Conservation (phyloP, 2,888 invertebrate genomes). For the Phanerotoma sp. region DNA sequence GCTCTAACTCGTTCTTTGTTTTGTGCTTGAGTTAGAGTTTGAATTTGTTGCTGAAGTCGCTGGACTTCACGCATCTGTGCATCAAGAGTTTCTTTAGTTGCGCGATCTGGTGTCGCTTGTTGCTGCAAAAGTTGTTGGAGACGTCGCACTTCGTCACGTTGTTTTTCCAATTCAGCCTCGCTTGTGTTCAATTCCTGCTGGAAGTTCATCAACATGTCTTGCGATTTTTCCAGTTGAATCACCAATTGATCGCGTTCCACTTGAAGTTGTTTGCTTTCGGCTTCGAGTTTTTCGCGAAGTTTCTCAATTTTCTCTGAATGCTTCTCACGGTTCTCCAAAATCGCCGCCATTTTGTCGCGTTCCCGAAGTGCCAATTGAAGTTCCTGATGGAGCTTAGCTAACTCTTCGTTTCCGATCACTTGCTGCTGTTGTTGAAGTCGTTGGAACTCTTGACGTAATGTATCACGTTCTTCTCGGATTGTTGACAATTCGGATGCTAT, state of each 20-base stretch:
- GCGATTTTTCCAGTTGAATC: constrained; percentile 87
- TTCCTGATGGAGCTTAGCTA: constrained; percentile 73
- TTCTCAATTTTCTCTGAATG: constrained; percentile 83
- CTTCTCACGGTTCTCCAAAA: constrained; percentile 76
- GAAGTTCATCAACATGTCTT: constrained; percentile 91
- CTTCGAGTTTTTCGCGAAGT: constrained; percentile 80
- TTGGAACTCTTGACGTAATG: constrained; percentile 69
- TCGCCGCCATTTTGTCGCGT: constrained; percentile 75
- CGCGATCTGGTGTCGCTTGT: constrained; percentile 71
- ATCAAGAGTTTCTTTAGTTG: constrained; percentile 70
- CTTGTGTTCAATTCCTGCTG: constrained; percentile 85
- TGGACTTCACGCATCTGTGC: constrained; percentile 71
- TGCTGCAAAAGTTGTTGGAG: constrained; percentile 61
- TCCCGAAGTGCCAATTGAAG: constrained; percentile 71
- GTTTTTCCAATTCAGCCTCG: constrained; percentile 79
- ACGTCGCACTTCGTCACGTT: constrained; percentile 75
- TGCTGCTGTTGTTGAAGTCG: constrained; percentile 66
- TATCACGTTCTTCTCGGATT: constrained; percentile 79
- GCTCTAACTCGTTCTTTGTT: constrained; percentile 64
- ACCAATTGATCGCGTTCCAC: constrained; percentile 86
- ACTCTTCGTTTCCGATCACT: constrained; percentile 71
- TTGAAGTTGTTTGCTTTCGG: constrained; percentile 81
- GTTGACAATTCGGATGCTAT: constrained; percentile 80
- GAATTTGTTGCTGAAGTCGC: constrained; percentile 70
- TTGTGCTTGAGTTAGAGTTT: constrained; percentile 61